phyloP scores from a whole-genome alignment of 2,113 vertebrate genomes.

The Hydrochoerus hydrochaeris region DNA sequence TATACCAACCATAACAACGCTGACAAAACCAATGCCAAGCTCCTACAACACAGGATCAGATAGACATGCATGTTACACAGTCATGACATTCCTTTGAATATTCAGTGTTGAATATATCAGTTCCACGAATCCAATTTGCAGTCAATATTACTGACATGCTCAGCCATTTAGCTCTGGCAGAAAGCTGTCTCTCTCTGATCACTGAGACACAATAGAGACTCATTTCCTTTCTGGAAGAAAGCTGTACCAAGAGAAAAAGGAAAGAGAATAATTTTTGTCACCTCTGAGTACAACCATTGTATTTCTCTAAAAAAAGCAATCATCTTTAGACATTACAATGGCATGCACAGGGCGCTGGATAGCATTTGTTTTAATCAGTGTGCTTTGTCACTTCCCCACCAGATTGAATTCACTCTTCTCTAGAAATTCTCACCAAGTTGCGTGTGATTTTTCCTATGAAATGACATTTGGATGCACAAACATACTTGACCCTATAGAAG shows the following conservation, averaged over 20 bases:
- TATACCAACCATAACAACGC: neutral
- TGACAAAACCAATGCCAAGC: neutral
- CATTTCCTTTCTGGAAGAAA: slow-evolving; percentile 84
- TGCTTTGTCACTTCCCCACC: slow-evolving; percentile 82
- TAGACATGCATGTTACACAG: neutral
- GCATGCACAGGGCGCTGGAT: slow-evolving; percentile 73
- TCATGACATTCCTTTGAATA: slow-evolving; percentile 12
- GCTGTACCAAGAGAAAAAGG: slow-evolving; percentile 83
- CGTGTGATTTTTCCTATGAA: slow-evolving; percentile 85
- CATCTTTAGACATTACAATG: slow-evolving; percentile 83
- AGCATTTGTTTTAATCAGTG: slow-evolving; percentile 81
- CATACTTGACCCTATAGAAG: slow-evolving; percentile 62
- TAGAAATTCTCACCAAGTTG: slow-evolving; percentile 83
- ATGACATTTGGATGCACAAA: slow-evolving; percentile 82
- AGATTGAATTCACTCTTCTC: slow-evolving; percentile 84
- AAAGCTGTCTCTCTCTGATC: slow-evolving; percentile 64
- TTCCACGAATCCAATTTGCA: slow-evolving; percentile 43
- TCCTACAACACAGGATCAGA: neutral
- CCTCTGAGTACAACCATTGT: slow-evolving; percentile 82
- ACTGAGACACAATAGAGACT: slow-evolving; percentile 79
- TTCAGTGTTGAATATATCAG: slow-evolving; percentile 21
- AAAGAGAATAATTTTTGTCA: slow-evolving; percentile 85
- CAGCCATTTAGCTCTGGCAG: slow-evolving; percentile 52
- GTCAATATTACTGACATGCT: slow-evolving; percentile 53
- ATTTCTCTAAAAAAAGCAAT: slow-evolving; percentile 85